These are phyloP conservation scores for Champsocephalus esox DNA, from an alignment of 2,797 vertebrate genomes.

Conservation along the genomic window DNA sequence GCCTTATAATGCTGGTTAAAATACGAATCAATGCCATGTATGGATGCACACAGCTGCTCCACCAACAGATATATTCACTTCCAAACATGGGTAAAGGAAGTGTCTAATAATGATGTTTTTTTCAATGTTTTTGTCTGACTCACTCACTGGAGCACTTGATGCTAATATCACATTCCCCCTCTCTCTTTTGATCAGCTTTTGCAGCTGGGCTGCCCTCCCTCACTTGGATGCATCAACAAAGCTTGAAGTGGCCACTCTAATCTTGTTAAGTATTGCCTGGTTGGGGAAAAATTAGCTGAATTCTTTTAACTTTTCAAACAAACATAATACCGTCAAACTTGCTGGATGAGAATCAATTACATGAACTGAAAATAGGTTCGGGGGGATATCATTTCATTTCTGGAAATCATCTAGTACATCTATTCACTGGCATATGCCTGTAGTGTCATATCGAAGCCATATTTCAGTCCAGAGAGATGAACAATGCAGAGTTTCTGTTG, in stretches of 20 bases:
- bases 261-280: slow-evolving; percentile 83
- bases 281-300: slow-evolving; percentile 82
- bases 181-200: slow-evolving; percentile 84
- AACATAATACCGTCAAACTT: slow-evolving; percentile 83
- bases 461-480: slow-evolving; percentile 72
- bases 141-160: slow-evolving; percentile 81
- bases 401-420: slow-evolving; percentile 69
- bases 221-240: slow-evolving; percentile 85
- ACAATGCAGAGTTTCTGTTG: slow-evolving; percentile 62
- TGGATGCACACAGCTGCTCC: slow-evolving; percentile 86
- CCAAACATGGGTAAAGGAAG: slow-evolving; percentile 85
- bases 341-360: slow-evolving; percentile 82
- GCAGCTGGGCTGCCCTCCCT: slow-evolving; percentile 86
- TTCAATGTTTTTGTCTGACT: slow-evolving; percentile 84
- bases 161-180: slow-evolving; percentile 84
- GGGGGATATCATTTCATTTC: slow-evolving; percentile 63
- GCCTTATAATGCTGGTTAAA: slow-evolving; percentile 87
- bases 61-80: slow-evolving; percentile 86
- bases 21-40: slow-evolving; percentile 87
- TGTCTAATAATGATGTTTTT: slow-evolving; percentile 83
- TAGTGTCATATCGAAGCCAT: slow-evolving; percentile 67
- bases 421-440: slow-evolving; percentile 72
- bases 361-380: slow-evolving; percentile 76
- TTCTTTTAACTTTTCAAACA: slow-evolving; percentile 87
- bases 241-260: slow-evolving; percentile 85